Evolutionary conservation across 2,797 vertebrate species (phyloP), one percentile per base, ranked within the genome.

Genomic region (Myripristis murdjan): DNA sequence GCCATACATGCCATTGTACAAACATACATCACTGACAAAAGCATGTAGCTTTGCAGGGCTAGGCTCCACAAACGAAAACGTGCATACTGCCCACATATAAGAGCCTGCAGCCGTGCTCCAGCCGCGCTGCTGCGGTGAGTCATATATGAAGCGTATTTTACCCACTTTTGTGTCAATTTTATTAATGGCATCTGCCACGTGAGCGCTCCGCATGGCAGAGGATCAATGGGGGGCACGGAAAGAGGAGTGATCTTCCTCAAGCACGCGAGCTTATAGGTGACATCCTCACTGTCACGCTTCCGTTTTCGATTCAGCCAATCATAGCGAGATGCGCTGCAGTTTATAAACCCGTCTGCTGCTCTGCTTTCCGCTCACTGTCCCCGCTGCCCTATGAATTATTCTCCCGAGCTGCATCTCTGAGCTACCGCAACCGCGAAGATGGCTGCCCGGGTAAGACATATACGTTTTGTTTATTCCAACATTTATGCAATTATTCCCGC

Each of bases 401-500:
- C 70, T 77, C 44, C 85, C 47, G 68, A 83, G 58, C 81, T 63
- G 64, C 84, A 73, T 66, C 76, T 33, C 66, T 61, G 60, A 72
- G 64, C 74, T 43, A 60, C 81, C 64, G 49, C 77, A 67, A 86
- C 80, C 78, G 85, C 64, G 84, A 94, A 91, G 87, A 95, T 95
- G 94, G 90, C 94, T 88, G 64, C 92, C 82, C 92, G 93, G 92
- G 94, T 95, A 94, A 94, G 93, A 86, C 5, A 10, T 20, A 43
- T 53, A n/a, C 2, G 5, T n/a, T 28, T 31, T n/a, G 0, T 24
- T 26, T 52, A 15, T 26, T 16, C 5, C 7, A 24, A 44, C 5
- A 16, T 18, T 16, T 44, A 16, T n/a, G 9, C 11, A 9, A 31
- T 4, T 0, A 2, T 2, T 3, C 18, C 24, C 1, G 31, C 22